A percentile compares a stretch with the other conserved stretches of the same genome.
These are phyloP conservation scores for Acanthornis magna DNA, from an alignment of 2,797 vertebrate species.

Conservation along the genomic window DNA sequence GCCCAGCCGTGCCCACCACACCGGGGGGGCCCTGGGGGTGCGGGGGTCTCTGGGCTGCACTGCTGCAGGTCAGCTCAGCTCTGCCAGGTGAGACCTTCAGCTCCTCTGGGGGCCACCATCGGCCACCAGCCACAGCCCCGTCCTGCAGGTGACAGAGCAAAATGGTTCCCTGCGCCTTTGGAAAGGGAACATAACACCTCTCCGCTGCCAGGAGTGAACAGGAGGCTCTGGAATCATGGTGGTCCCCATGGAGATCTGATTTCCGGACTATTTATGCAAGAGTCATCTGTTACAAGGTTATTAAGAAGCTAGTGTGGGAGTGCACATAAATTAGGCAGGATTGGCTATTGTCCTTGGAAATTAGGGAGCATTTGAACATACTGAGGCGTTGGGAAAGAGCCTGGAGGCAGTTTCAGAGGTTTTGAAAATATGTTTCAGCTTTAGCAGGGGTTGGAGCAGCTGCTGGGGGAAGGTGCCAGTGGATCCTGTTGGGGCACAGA, in stretches of 20 bases:
- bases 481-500: not conserved
- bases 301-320: not conserved
- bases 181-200: no score
- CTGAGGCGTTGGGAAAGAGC: not conserved
- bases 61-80: not conserved
- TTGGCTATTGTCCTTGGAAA: not conserved
- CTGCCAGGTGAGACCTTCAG: not conserved
- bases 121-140: not conserved
- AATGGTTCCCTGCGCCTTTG: no score
- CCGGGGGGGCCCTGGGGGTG: not conserved
- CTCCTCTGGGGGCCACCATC: not conserved
- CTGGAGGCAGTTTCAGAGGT: not conserved
- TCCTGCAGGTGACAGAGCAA: no score
- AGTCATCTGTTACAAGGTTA: no score
- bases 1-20: not conserved
- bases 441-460: not conserved
- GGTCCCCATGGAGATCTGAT: no score
- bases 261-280: no score
- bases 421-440: not conserved
- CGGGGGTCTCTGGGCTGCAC: not conserved
- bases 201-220: no score
- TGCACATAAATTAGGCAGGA: not conserved
- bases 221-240: no score
- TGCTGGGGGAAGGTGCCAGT: not conserved
- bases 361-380: no score